Conservation (phyloP, 2,113 vertebrate genomes). For the Clarias magur region DNA sequence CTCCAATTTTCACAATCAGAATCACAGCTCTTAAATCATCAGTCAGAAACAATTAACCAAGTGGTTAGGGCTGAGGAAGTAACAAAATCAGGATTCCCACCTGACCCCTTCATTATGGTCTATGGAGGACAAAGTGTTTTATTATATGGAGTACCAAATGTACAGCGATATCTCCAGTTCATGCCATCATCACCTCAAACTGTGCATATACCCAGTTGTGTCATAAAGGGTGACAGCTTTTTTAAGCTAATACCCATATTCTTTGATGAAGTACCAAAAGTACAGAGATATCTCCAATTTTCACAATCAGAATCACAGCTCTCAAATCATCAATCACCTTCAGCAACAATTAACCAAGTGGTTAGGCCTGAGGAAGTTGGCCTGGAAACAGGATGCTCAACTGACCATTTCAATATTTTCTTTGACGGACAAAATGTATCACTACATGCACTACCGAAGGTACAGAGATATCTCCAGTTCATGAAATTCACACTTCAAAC, state of each 20-base stretch:
- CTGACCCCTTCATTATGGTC: background rate
- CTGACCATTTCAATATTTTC: background rate
- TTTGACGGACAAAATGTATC: background rate
- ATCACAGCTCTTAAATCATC: background rate
- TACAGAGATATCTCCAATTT: slow-evolving; percentile 35
- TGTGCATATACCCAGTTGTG: background rate
- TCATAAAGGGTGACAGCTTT: background rate
- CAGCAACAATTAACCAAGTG: background rate
- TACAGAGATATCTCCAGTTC: slow-evolving; percentile 40
- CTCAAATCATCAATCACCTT: background rate
- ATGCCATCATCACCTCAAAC: background rate
- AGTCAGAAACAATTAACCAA: background rate
- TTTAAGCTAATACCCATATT: background rate
- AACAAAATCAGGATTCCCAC: background rate
- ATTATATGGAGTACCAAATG: background rate
- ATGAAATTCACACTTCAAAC: background rate
- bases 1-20: slow-evolving; percentile 33
- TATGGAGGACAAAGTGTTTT: background rate
- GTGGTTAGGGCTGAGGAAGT: background rate
- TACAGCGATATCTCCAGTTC: slow-evolving; percentile 21
- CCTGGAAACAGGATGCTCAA: background rate
- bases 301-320: background rate
- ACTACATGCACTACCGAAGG: slow-evolving; percentile 8
- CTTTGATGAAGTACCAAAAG: slow-evolving; percentile 24
- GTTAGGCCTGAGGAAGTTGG: background rate